Base-by-base conservation (phyloP, 2,888 invertebrate species). In the Thereva unica region DNA sequence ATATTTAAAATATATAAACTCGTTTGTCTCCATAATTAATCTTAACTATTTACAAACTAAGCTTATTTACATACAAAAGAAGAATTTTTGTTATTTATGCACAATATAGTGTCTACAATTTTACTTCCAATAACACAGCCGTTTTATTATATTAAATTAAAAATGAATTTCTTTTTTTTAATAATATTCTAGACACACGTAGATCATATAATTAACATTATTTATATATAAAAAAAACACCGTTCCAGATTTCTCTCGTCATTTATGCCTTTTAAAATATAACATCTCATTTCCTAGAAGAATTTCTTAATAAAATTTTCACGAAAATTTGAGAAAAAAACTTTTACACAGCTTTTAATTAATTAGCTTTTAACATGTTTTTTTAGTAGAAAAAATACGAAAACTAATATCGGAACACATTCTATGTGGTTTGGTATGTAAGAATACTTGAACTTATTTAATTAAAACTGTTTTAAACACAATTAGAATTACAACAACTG, bases 351-450 rank as follows among this genome's bases (percentile, higher is more conserved):
- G 23, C 2, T 2, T 23, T 23, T 23, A 23, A 23, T 23, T 23
- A 23, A 23, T 23, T 23, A 23, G 23, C 23, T 23, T 23, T 23
- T 23, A 23, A 23, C 23, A 23, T 23, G 23, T 23, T 23, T 23
- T n/a, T 23, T 23, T 23, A 23, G 23, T 23, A 23, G 23, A 23
- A 23, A 23, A 23, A 23, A 23, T 23, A 23, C 23, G 23, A 23
- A 2, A 23, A 23, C 23, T 23, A 23, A 23, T 23, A 23, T 23
- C 23, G 23, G 61, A 50, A 61, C 61, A 61, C 61, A 61, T 61
- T 61, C 61, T 61, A 61, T 50, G 61, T 61, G 61, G 61, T 61
- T 61, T 61, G 61, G 61, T 49, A 50, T 61, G 41, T 61, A 45
- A 61, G 40, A 61, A 59, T 59, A 59, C 57, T 59, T 59, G 47